Evolutionary conservation across 2,797 vertebrate genomes (phyloP).

Genomic region (Chrosomus eos): DNA sequence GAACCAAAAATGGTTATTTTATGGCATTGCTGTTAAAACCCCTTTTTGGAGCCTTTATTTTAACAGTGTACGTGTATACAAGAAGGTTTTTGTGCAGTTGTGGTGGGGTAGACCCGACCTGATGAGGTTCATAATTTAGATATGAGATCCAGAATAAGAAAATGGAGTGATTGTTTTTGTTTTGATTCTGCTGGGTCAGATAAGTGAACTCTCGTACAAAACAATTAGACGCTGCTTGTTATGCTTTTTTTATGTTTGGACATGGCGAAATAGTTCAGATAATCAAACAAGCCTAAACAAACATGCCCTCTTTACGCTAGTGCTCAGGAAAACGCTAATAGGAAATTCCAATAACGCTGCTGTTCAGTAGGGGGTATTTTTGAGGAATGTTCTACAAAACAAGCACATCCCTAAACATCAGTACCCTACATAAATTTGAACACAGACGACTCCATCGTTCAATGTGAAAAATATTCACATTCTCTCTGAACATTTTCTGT

Average conservation of each 20-base stretch:
- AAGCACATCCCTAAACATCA: constrained; percentile 15
- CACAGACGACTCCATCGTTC: neutral
- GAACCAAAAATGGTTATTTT: neutral
- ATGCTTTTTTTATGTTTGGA: constrained; percentile 49
- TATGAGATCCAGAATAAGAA: constrained; percentile 48
- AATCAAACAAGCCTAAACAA: constrained; percentile 53
- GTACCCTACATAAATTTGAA: neutral
- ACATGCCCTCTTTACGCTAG: constrained; percentile 31
- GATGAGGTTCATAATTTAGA: constrained; percentile 45
- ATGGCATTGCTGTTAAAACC: neutral
- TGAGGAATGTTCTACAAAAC: constrained; percentile 1
- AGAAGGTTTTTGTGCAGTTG: constrained; percentile 51
- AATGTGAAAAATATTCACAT: neutral
- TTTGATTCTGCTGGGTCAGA: constrained; percentile 53
- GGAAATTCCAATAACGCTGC: constrained; percentile 38
- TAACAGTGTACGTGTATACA: constrained; percentile 46
- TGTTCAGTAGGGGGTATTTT: constrained; percentile 9
- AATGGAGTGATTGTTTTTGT: constrained; percentile 55
- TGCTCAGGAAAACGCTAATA: constrained; percentile 22
- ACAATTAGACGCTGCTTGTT: constrained; percentile 56
- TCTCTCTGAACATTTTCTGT: constrained; percentile 37
- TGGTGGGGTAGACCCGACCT: constrained; percentile 1
- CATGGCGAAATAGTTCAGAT: constrained; percentile 36
- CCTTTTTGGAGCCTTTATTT: neutral
- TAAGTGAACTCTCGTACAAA: constrained; percentile 46